Evolutionary conservation across 2,797 vertebrate genomes (phyloP), one percentile per base, ranked within the genome.

Genomic region (Gymnocypris eckloni): DNA sequence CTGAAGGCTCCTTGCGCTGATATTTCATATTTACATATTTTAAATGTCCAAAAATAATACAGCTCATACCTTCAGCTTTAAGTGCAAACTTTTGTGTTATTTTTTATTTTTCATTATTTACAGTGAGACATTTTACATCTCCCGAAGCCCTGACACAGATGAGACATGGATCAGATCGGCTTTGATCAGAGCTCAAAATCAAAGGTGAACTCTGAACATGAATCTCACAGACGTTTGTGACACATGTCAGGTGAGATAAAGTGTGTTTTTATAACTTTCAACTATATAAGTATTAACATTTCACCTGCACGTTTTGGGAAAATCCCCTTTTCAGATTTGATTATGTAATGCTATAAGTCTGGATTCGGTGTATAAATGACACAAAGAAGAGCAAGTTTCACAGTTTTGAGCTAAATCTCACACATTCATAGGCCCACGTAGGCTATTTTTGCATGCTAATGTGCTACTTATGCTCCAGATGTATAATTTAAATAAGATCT

Each of bases 161-260:
- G 59, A 41, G 39, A 67, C 12, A 15, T 4, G 6, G 50, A 70
- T 61, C 66, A 50, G 25, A 79, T 56, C 13, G 2, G 66, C 67
- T 56, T 71, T 82, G 80, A 82, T 82, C 80, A 85, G 52, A n/a
- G 39, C 12, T 48, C 39, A 10, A 61, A 77, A 84, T 79, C 54
- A 82, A 73, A 84, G 71, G 54, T 69, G 70, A 72, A 76, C n/a
- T 50, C 52, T 52, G 45, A 45, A 43, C 39, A 43, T 28, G 70
- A 61, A 54, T 69, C 81, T 52, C 5, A n/a, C 52, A 56, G 50
- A 75, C 59, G 48, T 87, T 45, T 69, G 39, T 81, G 84, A 81
- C 13, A 81, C 4, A 8, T 77, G 39, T 20, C 66, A 77, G 61
- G 13, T 16, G 18, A 77, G 76, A 80, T 85, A 52, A 83, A 83